phyloP scores from a whole-genome alignment of 2,113 vertebrate genomes.

The Cyphomyrus plagiostoma region DNA sequence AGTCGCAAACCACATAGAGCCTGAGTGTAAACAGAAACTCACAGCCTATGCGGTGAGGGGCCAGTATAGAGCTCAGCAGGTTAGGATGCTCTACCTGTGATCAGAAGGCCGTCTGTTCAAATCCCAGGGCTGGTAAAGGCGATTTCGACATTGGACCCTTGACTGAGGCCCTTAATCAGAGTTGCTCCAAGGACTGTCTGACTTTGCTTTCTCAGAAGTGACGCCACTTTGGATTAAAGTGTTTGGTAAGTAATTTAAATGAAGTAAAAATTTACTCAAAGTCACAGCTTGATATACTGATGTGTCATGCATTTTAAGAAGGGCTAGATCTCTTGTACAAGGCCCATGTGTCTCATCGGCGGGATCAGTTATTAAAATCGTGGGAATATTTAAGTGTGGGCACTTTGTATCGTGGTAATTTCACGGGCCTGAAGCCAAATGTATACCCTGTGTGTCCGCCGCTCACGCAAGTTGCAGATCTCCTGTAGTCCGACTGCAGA shows the following conservation, averaged over 20 bases:
- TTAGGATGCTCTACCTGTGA: background rate
- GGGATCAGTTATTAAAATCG: background rate
- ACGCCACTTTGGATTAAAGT: background rate
- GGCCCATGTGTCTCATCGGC: background rate
- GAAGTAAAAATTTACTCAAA: background rate
- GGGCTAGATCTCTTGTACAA: background rate
- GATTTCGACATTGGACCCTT: background rate
- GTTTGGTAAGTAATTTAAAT: background rate
- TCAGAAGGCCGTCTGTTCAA: background rate
- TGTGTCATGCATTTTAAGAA: background rate
- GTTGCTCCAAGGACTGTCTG: background rate
- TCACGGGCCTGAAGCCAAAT: background rate
- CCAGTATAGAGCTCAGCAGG: background rate
- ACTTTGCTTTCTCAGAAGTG: background rate
- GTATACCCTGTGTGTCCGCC: background rate
- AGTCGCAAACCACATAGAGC: background rate
- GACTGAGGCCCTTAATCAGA: background rate
- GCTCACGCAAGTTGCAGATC: background rate
- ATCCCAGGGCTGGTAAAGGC: background rate
- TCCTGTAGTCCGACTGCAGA: background rate
- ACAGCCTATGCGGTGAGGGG: background rate
- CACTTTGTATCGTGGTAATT: background rate
- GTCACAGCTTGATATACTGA: background rate
- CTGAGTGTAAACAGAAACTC: background rate
- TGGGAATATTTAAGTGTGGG: background rate